A percentile compares a stretch with the other conserved stretches of the same genome.
phyloP scores from a whole-genome alignment of 2,888 invertebrate genomes.

The Leptopterna dolabrata region DNA sequence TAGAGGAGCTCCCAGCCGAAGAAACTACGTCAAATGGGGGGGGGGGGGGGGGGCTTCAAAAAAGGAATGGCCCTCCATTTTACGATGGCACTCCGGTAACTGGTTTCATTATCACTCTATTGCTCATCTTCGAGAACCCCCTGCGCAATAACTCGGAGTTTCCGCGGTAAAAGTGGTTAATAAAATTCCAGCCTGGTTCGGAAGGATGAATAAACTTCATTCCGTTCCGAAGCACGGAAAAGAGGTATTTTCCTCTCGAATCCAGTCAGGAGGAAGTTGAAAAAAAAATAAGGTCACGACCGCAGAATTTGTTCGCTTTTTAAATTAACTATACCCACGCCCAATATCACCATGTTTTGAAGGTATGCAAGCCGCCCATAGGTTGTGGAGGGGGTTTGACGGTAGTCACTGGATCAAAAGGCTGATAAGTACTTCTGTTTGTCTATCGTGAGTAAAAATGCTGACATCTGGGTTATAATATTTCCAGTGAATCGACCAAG shows the following conservation, averaged over 20 bases:
- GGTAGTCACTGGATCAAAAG: too few relatives aligned
- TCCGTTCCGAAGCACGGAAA: background rate
- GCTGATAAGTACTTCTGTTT: too few relatives aligned
- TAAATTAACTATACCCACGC: too few relatives aligned
- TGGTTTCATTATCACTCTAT: constrained; percentile 31
- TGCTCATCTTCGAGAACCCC: background rate
- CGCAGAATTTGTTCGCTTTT: too few relatives aligned
- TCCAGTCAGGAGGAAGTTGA: background rate
- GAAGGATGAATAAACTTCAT: constrained; percentile 19
- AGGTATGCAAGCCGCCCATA: too few relatives aligned
- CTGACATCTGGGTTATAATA: too few relatives aligned
- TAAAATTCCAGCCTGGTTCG: background rate
- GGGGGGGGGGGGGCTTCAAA: background rate
- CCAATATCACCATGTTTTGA: too few relatives aligned
- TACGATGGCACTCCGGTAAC: constrained; percentile 22
- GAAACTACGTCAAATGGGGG: too few relatives aligned
- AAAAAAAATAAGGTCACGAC: background rate
- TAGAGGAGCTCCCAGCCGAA: background rate
- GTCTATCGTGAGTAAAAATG: too few relatives aligned
- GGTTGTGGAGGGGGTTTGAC: too few relatives aligned
- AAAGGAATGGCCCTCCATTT: background rate
- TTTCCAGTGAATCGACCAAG: too few relatives aligned
- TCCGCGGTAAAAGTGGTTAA: background rate
- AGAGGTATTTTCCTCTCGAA: background rate
- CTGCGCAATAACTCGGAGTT: background rate